Percentiles rank a stretch among this genome's conserved stretches.
These are phyloP conservation scores for Pyrgilauda ruficollis DNA, from an alignment of 2,113 vertebrate genomes.

Conservation along the genomic window DNA sequence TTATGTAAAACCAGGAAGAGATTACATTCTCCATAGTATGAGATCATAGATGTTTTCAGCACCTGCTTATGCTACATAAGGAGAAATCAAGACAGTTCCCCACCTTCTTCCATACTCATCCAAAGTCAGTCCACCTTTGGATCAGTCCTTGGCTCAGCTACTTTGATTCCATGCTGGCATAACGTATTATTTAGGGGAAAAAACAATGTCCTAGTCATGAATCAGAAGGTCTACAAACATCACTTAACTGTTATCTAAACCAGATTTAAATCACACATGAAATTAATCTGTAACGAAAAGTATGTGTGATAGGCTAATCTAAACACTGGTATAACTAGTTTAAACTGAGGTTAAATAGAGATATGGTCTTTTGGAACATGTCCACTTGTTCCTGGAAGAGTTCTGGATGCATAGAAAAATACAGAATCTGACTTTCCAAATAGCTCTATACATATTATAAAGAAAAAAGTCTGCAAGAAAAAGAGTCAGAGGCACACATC, in stretches of 20 bases:
- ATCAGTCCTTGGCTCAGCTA: neutral
- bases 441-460: neutral
- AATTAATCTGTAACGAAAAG: neutral
- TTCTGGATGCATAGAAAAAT: neutral
- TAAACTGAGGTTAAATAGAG: neutral
- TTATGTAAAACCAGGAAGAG: neutral
- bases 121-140: neutral
- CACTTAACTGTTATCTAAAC: neutral
- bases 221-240: neutral
- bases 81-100: neutral
- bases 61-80: neutral
- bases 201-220: neutral
- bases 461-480: neutral
- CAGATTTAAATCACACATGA: neutral
- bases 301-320: neutral
- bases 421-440: neutral
- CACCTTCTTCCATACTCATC: neutral
- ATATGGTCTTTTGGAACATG: neutral
- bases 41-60: neutral
- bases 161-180: neutral
- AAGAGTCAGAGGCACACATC: neutral
- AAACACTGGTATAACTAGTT: neutral
- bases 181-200: neutral
- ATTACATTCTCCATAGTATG: neutral
- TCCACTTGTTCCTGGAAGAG: neutral